Base-by-base conservation (phyloP, 2,888 invertebrate species). In the Pyrrhia umbra region DNA sequence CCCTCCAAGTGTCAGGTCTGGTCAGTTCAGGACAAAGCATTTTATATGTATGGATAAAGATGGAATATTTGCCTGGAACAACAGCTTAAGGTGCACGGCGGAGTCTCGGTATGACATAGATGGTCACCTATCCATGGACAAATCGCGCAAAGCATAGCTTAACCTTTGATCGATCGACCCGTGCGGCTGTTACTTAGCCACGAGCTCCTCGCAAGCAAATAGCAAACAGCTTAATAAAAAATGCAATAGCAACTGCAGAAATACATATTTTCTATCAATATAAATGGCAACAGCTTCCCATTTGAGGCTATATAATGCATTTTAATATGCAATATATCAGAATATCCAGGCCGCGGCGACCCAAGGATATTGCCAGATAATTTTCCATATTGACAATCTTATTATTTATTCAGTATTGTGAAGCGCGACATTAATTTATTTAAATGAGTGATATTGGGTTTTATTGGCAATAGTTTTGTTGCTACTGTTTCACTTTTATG, bases 241-340 rank as follows among this genome's bases (percentile, higher is more conserved):
- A 21, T 54, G 50, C 52, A 57, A 47, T 45, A 51, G n/a, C 34
- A 23, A 64, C 20, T 34, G 39, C 58, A 61, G 30, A 49, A 47
- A 73, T 60, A 46, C 54, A 75, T 55, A 59, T 57, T 71, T 68
- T 52, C 72, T 45, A 59, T 68, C 61, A 72, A 65, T 75, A 65
- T 49, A 68, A 68, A 68, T 68, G 55, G 68, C 20, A 6, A 10
- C 20, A 25, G 39, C 27, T 59, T 72, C 46, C 61, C 69, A 39
- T 68, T 68, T n/a, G 42, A 20, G 21, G 34, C 42, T 50, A 49
- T 37, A 64, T 64, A 69, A 61, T 64, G 58, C 61, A 76, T 66
- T 70, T 75, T 67, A 73, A 76, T 73, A 70, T 70, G 57, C 63
- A 56, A 76, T 74, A 76, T 67, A 64, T 75, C 57, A 73, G 43